Evolutionary conservation across 2,888 invertebrate genomes (phyloP), one percentile per base, ranked within the genome.

Genomic region (Ariolimax columbianus): DNA sequence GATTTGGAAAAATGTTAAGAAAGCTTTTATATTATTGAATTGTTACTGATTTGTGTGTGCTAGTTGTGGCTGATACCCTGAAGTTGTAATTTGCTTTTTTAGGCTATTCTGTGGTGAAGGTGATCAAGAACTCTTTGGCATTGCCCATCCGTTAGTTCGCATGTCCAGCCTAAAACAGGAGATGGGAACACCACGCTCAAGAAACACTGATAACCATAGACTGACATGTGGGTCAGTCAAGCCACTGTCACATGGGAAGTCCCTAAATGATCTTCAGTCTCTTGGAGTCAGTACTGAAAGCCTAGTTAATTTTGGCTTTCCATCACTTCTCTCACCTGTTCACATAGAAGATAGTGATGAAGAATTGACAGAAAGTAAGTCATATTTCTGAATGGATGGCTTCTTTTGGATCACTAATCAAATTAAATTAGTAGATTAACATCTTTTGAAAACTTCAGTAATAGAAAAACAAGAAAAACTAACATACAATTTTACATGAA

Each of bases 81-180:
- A 23, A 6, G 23, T 63, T 11, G 9, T 63, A 4, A 33, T 66
- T 14, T 66, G 1, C 33, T 17, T 30, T 7, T 72, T 72, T 23
- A 77, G 83, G 26, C 51, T 83, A 17, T 77, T 83, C 38, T 73
- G 83, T 77, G 83, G 83, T 51, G 78, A 78, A 14, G 82, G 78
- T 47, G 87, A 85, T 38, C 82, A 75, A n/a, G 84, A 87, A 55
- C 78, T 82, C 40, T 63, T 81, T 75, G 70, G 30, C 19, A 59
- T 68, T 0, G 6, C 77, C 0, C 68, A 68, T 19, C 83, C 90
- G 14, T 88, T 93, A 11, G 90, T 92, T 85, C 88, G 93, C 70
- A 92, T 93, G 19, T 90, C 91, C 63, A 93, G 93, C 86, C 88
- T 92, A 11, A 92, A 91, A 81, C 89, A 89, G 19, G 90, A 89